phyloP scores from a whole-genome alignment of 2,797 vertebrate species.

The Chromobotia macracanthus region DNA sequence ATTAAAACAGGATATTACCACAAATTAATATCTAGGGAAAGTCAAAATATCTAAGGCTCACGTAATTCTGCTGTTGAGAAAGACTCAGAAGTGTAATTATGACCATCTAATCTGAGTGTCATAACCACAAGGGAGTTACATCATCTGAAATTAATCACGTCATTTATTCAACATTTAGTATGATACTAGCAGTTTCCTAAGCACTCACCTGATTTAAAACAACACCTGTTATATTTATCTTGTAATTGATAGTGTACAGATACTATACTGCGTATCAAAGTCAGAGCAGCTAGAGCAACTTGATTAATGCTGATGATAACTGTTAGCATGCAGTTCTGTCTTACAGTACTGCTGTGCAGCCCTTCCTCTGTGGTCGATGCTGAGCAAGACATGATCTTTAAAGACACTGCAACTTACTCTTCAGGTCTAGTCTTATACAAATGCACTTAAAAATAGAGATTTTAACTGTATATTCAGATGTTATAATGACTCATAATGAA shows the following conservation, averaged over 20 bases:
- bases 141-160: slow-evolving; percentile 65
- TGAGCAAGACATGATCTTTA: no score
- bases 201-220: slow-evolving; percentile 60
- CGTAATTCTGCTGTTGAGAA: slow-evolving; percentile 1
- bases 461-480: not conserved
- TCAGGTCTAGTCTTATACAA: not conserved
- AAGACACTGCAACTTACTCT: no score
- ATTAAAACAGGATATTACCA: slow-evolving; percentile 19
- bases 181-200: slow-evolving; percentile 63
- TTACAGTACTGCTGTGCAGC: not conserved
- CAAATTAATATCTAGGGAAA: slow-evolving; percentile 1
- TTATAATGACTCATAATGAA: no score
- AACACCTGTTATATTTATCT: slow-evolving; percentile 68
- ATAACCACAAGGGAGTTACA: slow-evolving; percentile 60
- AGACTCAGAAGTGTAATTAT: slow-evolving; percentile 1
- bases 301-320: slow-evolving; percentile 25
- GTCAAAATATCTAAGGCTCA: not conserved
- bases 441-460: not conserved
- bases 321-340: not conserved
- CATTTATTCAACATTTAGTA: slow-evolving; percentile 61
- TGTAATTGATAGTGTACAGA: slow-evolving; percentile 70
- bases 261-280: slow-evolving; percentile 52
- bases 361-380: no score
- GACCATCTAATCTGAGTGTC: slow-evolving; percentile 24
- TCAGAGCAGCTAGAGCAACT: slow-evolving; percentile 2